A percentile compares a stretch with the other conserved stretches of the same genome.
phyloP scores from a whole-genome alignment of 2,797 vertebrate genomes.

The Darevskia nairensis region DNA sequence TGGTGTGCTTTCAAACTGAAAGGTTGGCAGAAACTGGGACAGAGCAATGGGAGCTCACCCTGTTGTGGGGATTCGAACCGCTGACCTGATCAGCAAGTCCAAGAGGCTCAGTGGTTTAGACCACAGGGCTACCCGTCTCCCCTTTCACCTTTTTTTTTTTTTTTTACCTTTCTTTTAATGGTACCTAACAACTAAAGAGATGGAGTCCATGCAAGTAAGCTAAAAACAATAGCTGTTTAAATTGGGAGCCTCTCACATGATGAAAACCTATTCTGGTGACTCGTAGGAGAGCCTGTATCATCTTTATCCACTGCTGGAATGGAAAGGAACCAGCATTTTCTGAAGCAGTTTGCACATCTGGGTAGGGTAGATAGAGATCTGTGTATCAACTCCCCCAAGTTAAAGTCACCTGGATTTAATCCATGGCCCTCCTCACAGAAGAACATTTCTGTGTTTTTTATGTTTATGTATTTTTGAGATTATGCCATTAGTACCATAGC shows the following conservation, averaged over 20 bases:
- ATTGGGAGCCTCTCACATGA: neutral
- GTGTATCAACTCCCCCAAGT: neutral
- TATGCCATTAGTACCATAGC: neutral
- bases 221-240: neutral
- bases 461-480: neutral
- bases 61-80: fast-evolving
- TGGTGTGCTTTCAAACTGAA: too few relatives aligned
- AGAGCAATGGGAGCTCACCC: too few relatives aligned
- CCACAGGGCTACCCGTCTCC: too few relatives aligned
- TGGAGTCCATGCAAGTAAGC: neutral
- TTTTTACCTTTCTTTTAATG: neutral
- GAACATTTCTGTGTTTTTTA: neutral
- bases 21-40: too few relatives aligned
- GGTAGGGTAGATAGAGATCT: neutral
- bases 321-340: neutral
- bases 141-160: too few relatives aligned
- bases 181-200: neutral
- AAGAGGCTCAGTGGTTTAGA: too few relatives aligned
- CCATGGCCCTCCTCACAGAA: neutral
- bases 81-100: too few relatives aligned
- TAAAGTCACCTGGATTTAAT: neutral
- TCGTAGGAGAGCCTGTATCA: neutral
- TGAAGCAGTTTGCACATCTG: neutral
- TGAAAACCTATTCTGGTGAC: neutral
- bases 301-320: neutral